Base-by-base conservation (phyloP, 2,888 invertebrate genomes). In the Drosophila pseudotakahashii region DNA sequence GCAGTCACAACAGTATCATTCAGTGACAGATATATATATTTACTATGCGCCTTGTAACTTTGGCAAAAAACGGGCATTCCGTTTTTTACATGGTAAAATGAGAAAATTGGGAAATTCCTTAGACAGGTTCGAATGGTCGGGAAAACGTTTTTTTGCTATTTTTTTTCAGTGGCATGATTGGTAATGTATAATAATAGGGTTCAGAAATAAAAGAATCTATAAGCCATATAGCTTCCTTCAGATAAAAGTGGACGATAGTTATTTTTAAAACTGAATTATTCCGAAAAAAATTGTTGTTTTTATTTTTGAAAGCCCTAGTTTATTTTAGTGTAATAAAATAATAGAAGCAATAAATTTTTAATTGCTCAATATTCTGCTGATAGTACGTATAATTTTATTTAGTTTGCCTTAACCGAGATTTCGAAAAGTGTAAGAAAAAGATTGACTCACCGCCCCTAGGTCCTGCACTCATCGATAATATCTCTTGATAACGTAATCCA, bases 21-120 rank as follows among this genome's bases (percentile, higher is more conserved):
- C 78, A 77, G 77, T 72, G 77, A 72, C 84, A 82, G 87, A 86
- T 77, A 83, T 79, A 83, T 77, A 83, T 77, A 83, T 79, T 83
- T 86, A 77, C 81, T 81, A 79, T 73, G 75, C 77, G 79, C 76
- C 81, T 79, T 77, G 76, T 78, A 73, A 69, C 76, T 61, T 62
- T 62, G 44, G 44, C 55, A 54, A 67, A 42, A 67, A 45, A 47
- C 60, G 55, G 74, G 52, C 77, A 73, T 76, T 81, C 76, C 77
- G 14, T 85, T 85, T 60, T 84, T 85, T 87, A 85, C 82, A 79
- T 80, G 81, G 78, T 70, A 75, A 80, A 81, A 69, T 69, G 74
- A 80, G 80, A 54, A 55, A 53, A 72, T 39, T 64, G 53, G 26
- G 52, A 66, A 66, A 53, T 34, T 48, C 66, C 36, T 30, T 14